Conservation (phyloP, 1,140 invertebrate species). For the Ylistrum balloti region DNA sequence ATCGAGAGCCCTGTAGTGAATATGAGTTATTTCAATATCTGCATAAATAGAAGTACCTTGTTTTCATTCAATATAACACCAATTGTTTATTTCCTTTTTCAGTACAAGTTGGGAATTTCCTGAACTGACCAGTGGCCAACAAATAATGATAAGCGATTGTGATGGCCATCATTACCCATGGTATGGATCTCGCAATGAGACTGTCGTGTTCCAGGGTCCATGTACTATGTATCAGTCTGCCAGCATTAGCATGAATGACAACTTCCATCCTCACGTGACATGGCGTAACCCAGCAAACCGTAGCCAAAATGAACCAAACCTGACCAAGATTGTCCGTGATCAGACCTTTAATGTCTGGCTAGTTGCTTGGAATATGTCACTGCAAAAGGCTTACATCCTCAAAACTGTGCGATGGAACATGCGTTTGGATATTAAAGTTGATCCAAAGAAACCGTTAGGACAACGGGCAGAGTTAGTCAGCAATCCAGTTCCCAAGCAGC, state of each 20-base stretch:
- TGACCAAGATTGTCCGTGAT: conserved; percentile 80
- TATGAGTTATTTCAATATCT: too few relatives aligned
- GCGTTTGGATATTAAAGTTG: conserved; percentile 80
- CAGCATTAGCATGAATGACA: conserved; percentile 82
- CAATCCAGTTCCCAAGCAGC: conserved; percentile 75
- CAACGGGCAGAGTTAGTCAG: conserved; percentile 77
- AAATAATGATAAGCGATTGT: conserved; percentile 82
- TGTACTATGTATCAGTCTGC: conserved; percentile 78
- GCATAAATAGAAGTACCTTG: too few relatives aligned
- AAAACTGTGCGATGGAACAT: conserved; percentile 81
- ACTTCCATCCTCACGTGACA: conserved; percentile 83
- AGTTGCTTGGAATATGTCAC: conserved; percentile 80
- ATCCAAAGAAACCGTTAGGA: conserved; percentile 76
- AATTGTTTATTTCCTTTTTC: conserved; percentile 51
- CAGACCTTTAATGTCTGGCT: conserved; percentile 82
- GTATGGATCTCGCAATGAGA: conserved; percentile 82
- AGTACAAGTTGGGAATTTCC: conserved; percentile 83
- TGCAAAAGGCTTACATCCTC: conserved; percentile 78
- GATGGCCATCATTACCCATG: conserved; percentile 82
- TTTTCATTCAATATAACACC: too few relatives aligned
- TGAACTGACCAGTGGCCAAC: conserved; percentile 79
- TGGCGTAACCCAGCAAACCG: conserved; percentile 81
- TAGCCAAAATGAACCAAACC: conserved; percentile 76
- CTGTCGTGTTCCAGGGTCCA: conserved; percentile 79
- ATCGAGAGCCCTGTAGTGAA: too few relatives aligned